Base-by-base conservation (phyloP, 92 coral and sea anemone genomes). In the Pocillopora meandrina region DNA sequence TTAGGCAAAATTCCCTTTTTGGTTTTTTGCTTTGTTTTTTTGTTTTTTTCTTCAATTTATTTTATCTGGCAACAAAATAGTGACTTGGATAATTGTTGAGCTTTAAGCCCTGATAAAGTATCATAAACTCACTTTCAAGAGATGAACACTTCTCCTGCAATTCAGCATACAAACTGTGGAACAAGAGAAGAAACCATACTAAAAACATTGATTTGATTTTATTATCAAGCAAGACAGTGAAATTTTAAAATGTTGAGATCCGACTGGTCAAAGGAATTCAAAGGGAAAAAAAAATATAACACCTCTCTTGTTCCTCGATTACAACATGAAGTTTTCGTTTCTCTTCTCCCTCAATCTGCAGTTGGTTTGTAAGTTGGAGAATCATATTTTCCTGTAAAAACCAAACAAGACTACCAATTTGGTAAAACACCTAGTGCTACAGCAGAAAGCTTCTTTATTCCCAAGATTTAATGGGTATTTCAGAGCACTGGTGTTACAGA, bases 261-360 rank as follows among this genome's bases (percentile, higher is more conserved):
- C 21, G 71, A 67, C 7, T 0, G 10, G 47, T 68, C 12, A 68
- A 33, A 68, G 47, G 12, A 68, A 14, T 23, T 26, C 34, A 67
- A 12, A 12, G 49, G 15, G 9, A 13, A 62, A 19, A 13, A 33
- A 69, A 1, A 14, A 52, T 2, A 2, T 75, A 52, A 77, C 84
- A 94, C 98, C 92, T 94, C 65, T 91, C 93, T 65, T 96, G 98
- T 77, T 96, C 98, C 68, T 92, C 98, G 61, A 96, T 80, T 49
- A 93, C 90, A 34, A 70, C 83, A 79, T 93, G 93, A 11, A 96
- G 84, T 83, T 84, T 95, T 61, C 93, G 71, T 72, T 84, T 89
- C 76, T 96, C 98, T 20, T 92, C 93, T 71, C 92, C 95, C 42
- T 89, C 90, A 58, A 91, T 85, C 75, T 92, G 93, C 20, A 94